Conservation (phyloP, 2,797 vertebrate genomes). For the Meda fulgida region DNA sequence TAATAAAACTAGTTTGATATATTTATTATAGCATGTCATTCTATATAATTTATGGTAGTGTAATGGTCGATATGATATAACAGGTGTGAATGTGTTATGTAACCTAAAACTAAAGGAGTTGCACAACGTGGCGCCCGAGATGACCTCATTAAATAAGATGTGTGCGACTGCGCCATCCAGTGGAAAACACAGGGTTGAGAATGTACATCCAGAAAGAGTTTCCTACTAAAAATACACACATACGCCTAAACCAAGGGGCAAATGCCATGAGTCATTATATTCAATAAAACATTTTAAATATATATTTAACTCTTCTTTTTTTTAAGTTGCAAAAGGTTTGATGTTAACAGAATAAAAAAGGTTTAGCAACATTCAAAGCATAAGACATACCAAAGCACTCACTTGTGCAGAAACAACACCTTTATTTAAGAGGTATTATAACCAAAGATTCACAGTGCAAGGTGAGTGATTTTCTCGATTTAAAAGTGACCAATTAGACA, state of each 20-base stretch:
- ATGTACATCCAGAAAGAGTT: neutral
- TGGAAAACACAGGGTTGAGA: neutral
- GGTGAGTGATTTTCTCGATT: neutral
- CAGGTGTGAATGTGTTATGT: conserved; percentile 28
- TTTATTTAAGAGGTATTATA: conserved; percentile 34
- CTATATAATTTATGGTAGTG: neutral
- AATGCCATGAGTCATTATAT: neutral
- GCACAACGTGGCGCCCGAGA: conserved; percentile 15
- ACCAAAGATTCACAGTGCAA: conserved; percentile 36
- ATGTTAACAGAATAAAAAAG: neutral
- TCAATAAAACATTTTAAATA: neutral
- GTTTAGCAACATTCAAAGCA: neutral
- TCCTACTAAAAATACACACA: neutral
- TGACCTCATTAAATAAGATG: conserved; percentile 29
- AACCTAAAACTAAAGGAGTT: conserved; percentile 29
- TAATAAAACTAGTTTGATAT: neutral
- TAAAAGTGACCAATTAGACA: conserved; percentile 20
- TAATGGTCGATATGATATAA: conserved; percentile 21
- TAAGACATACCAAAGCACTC: neutral
- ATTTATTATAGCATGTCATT: neutral
- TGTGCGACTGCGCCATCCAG: conserved; percentile 30
- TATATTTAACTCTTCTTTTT: too few species aligned
- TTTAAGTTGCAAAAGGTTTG: neutral
- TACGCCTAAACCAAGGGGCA: neutral
- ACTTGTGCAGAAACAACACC: conserved; percentile 8